Conservation (phyloP, 2,888 invertebrate genomes). For the Neocrepidodera transversa region DNA sequence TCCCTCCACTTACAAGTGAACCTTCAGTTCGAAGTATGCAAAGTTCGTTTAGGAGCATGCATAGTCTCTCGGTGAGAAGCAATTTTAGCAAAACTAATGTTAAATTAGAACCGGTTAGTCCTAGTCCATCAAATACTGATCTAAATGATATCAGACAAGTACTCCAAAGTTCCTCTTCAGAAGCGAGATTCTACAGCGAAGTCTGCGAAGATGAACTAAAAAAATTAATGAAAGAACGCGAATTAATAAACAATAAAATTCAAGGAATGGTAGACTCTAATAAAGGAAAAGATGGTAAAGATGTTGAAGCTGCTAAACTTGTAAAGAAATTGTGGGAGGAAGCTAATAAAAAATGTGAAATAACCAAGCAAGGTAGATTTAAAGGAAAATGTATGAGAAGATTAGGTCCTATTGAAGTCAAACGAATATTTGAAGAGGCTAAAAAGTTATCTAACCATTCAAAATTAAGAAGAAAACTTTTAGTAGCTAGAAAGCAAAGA, state of each 20-base stretch:
- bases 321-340: conserved; percentile 34
- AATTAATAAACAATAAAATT: conserved; percentile 21
- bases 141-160: conserved; percentile 23
- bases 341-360: background rate
- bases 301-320: conserved; percentile 29
- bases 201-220: conserved; percentile 32
- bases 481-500: conserved; percentile 23
- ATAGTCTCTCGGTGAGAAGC: conserved; percentile 7
- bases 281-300: conserved; percentile 6
- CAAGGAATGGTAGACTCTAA: background rate
- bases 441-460: conserved; percentile 31
- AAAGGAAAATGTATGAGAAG: conserved; percentile 2
- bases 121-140: conserved; percentile 20
- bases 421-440: conserved; percentile 30
- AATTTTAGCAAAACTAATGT: conserved; percentile 18
- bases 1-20: conserved; percentile 12
- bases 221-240: conserved; percentile 28
- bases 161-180: conserved; percentile 25
- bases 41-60: conserved; percentile 8
- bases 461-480: conserved; percentile 27
- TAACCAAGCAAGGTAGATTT: conserved; percentile 1
- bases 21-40: conserved; percentile 16
- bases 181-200: conserved; percentile 31
- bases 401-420: conserved; percentile 27
- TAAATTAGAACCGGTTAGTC: conserved; percentile 23